These are phyloP conservation scores for Okapia johnstoni DNA, from an alignment of 2,113 vertebrate genomes.

Conservation along the genomic window DNA sequence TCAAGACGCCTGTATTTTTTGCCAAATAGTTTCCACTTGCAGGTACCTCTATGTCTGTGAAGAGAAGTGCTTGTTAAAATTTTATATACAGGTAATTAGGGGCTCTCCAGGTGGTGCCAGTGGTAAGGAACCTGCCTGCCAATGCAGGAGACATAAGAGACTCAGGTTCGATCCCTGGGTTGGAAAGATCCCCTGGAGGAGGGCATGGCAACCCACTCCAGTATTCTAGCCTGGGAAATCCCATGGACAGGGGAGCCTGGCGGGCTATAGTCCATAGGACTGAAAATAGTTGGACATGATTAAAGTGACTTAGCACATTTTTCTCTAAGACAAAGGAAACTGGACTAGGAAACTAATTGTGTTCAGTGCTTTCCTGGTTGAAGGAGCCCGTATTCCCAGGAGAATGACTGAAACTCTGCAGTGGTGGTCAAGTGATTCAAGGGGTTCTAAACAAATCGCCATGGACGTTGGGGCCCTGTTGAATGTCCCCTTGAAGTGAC, in stretches of 20 bases:
- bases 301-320: not conserved
- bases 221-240: not conserved
- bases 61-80: not conserved
- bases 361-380: not conserved
- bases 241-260: not conserved
- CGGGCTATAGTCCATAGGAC: not conserved
- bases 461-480: fast-evolving
- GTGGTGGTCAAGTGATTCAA: not conserved
- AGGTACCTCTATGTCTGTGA: not conserved
- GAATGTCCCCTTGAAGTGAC: not conserved
- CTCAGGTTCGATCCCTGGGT: not conserved
- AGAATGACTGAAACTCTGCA: not conserved
- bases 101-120: not conserved
- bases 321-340: not conserved
- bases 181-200: not conserved
- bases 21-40: not conserved
- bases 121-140: not conserved
- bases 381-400: not conserved
- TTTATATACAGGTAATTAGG: not conserved
- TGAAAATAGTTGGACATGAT: not conserved
- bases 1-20: not conserved
- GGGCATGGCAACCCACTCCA: not conserved
- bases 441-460: not conserved
- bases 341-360: not conserved
- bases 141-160: not conserved